phyloP scores from a whole-genome alignment of 2,888 invertebrate species.

The Phaedon cochleariae region DNA sequence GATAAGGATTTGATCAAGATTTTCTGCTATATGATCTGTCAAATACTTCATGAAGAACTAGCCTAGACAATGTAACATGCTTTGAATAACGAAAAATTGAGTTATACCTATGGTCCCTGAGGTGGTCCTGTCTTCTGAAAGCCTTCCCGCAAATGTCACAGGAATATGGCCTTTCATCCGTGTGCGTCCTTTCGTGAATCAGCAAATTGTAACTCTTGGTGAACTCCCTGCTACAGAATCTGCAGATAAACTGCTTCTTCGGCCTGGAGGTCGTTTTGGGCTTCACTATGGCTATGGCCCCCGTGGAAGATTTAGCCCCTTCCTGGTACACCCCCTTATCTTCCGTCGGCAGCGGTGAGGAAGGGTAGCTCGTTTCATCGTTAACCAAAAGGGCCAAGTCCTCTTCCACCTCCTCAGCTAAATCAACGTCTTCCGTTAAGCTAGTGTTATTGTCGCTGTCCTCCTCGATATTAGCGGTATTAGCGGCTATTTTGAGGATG shows the following conservation, averaged over 20 bases:
- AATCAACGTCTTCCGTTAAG: slow-evolving; percentile 69
- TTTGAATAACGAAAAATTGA: too few relatives aligned
- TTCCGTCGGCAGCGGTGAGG: slow-evolving; percentile 69
- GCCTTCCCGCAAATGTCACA: slow-evolving; percentile 99
- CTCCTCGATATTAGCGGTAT: slow-evolving; percentile 58
- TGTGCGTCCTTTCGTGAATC: slow-evolving; percentile 97
- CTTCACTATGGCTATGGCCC: too few relatives aligned
- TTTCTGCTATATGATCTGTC: too few relatives aligned
- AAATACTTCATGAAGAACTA: too few relatives aligned
- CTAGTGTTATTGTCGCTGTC: slow-evolving; percentile 59
- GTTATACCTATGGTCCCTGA: slow-evolving; percentile 92
- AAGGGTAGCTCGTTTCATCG: slow-evolving; percentile 68
- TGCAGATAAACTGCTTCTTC: slow-evolving; percentile 93
- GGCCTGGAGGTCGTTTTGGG: slow-evolving; percentile 66
- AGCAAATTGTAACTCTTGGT: slow-evolving; percentile 97
- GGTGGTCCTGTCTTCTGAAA: slow-evolving; percentile 95
- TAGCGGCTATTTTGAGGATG: slow-evolving; percentile 72
- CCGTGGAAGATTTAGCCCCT: too few relatives aligned
- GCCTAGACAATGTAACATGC: too few relatives aligned
- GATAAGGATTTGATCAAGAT: too few relatives aligned
- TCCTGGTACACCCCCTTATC: too few relatives aligned
- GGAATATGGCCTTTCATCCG: slow-evolving; percentile 96
- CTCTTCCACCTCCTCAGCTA: slow-evolving; percentile 78
- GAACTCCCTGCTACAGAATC: slow-evolving; percentile 96
- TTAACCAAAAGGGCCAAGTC: slow-evolving; percentile 78